Evolutionary conservation across 2,113 vertebrate species (phyloP), one percentile per base, ranked within the genome.

Genomic region (Procapra przewalskii): DNA sequence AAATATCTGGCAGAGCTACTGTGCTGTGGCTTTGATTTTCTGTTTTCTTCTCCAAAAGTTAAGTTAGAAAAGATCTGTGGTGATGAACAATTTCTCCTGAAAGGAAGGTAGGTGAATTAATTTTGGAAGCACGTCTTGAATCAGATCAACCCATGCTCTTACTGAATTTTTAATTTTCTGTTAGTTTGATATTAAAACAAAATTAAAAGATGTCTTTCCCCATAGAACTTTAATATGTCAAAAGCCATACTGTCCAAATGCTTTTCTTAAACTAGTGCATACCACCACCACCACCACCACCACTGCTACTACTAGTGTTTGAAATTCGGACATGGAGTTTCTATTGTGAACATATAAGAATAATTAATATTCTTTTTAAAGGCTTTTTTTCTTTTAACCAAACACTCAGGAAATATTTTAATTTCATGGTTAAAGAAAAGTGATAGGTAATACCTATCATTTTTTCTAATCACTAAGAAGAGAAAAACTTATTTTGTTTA

Each of bases 131-230:
- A 96, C 31, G 91, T 71, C 79, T 87, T 95, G 82, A 92, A 50
- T 71, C 23, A 6, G 13, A 87, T 6, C 50, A 71, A 82, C 43
- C 16, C 43, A 19, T 60, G 6, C 9, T 79, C 59, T 91, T 95
- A 33, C 0, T 33, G 57, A 80, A 52, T 71, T 90, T 87, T 94
- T 94, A 75, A 96, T n/a, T 93, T 93, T 54, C 52, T 80, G 25
- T 94, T 36, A 50, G 29, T 92, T 93, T 97, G 16, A 55, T 79
- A 82, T 84, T 87, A 94, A 97, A 96, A 75, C 52, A 95, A 88
- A 93, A 96, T 91, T 57, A 52, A 92, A 90, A 97, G 17, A 31
- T 10, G 11, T 90, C 60, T 91, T 97, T 96, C 64, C 31, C 57
- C 27, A 4, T 54, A 43, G 71, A 94, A 81, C 54, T 87, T 93